Conservation (phyloP, 1,140 invertebrate genomes). For the Latrodectus geometricus region DNA sequence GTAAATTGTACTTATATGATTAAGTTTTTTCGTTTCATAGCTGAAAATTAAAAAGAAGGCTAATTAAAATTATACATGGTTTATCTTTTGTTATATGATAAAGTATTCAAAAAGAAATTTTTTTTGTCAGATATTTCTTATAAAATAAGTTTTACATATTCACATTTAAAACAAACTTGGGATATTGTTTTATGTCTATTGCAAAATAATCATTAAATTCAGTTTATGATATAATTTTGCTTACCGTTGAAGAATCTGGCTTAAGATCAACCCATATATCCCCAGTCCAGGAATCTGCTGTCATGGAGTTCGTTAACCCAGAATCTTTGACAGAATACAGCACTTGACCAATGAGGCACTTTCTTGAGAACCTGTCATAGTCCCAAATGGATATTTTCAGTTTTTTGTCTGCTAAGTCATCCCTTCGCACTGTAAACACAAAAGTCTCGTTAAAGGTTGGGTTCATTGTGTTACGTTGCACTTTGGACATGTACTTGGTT, state of each 20-base stretch:
- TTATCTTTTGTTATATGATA: no score
- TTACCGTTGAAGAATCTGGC: conserved; percentile 53
- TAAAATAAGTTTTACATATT: no score
- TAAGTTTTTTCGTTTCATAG: no score
- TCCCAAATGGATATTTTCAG: conserved; percentile 66
- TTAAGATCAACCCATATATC: conserved; percentile 63
- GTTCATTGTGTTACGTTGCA: conserved; percentile 66
- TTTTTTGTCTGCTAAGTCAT: conserved; percentile 64
- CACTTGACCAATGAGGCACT: conserved; percentile 67
- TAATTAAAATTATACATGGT: no score
- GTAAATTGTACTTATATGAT: no score
- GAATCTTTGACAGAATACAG: conserved; percentile 62
- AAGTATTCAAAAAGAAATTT: no score
- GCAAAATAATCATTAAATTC: not conserved
- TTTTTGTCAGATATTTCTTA: no score
- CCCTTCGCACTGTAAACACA: conserved; percentile 64
- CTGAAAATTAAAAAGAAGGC: no score
- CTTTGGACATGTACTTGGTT: conserved; percentile 64
- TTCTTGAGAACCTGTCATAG: conserved; percentile 67
- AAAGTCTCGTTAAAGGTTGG: conserved; percentile 67
- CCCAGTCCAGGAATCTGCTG: conserved; percentile 49
- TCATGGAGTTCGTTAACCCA: conserved; percentile 41
- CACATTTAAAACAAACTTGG: no score
- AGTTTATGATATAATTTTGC: not conserved
- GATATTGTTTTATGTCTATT: no score